These are phyloP conservation scores for Tipula unca DNA, from an alignment of 2,888 invertebrate species.

Conservation along the genomic window DNA sequence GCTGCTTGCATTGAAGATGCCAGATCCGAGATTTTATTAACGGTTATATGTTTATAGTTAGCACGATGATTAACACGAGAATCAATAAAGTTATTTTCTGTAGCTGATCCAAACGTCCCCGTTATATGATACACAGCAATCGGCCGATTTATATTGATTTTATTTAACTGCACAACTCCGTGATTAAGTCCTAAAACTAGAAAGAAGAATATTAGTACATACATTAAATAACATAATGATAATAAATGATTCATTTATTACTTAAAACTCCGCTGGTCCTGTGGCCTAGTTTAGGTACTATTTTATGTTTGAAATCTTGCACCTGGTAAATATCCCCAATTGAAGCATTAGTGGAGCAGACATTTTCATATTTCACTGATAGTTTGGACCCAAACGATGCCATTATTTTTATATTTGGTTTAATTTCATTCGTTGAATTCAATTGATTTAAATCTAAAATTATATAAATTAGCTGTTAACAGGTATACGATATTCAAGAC, in stretches of 20 bases:
- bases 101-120: slow-evolving; percentile 67
- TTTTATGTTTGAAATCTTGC: slow-evolving; percentile 54
- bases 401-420: background rate
- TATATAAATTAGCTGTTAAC: background rate
- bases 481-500: background rate
- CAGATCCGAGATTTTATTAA: slow-evolving; percentile 60
- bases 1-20: slow-evolving; percentile 74
- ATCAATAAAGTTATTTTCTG: slow-evolving; percentile 61
- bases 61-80: slow-evolving; percentile 64
- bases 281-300: slow-evolving; percentile 51
- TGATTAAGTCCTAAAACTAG: slow-evolving; percentile 65
- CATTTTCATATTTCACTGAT: background rate
- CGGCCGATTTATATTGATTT: slow-evolving; percentile 52
- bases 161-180: slow-evolving; percentile 49
- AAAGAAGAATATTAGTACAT: slow-evolving; percentile 28
- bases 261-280: slow-evolving; percentile 67
- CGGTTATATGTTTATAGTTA: slow-evolving; percentile 60
- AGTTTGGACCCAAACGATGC: background rate
- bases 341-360: slow-evolving; percentile 41
- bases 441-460: background rate
- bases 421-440: background rate
- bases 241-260: slow-evolving; percentile 35
- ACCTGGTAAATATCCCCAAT: slow-evolving; percentile 66
- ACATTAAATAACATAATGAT: background rate
- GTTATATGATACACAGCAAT: slow-evolving; percentile 64